Evolutionary conservation across 2,888 invertebrate species (phyloP), one percentile per base, ranked within the genome.

Genomic region (Papilio elwesi): DNA sequence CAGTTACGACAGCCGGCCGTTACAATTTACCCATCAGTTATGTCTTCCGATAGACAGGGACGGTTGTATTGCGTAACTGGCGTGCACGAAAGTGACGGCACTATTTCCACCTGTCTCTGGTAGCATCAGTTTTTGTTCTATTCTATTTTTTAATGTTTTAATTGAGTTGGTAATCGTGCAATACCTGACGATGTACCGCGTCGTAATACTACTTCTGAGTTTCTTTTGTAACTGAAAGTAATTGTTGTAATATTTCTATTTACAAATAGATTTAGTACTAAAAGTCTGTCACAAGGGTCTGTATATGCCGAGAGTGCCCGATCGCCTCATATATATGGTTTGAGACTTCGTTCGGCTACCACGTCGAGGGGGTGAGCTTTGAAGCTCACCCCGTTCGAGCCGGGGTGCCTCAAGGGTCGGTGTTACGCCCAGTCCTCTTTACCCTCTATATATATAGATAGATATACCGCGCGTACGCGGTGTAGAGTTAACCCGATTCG

Each of bases 1-100:
- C 91, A 90, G 91, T 92, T 93, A 91, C 90, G 84, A 88, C 89
- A 88, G 87, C 83, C 82, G 83, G 89, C 91, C 91, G 93, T 93
- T 92, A 92, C 89, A 91, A 82, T 90, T 89, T 89, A 87, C 83
- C 86, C 89, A 87, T 84, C 86, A 86, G 83, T 81, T 78, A 80
- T 76, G 84, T 87, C 87, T 89, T 90, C 90, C 89, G 90, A 82
- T 83, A 83, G 88, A 90, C 26, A 74, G 84, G 78, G 91, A 90
- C 72, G 73, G 79, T 64, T 9, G 12, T 77, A 89, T 77, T 64
- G 76, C 3, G 4, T 0, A 13, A 1, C 6, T 0, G 0, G 0
- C 10, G 12, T 1, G 83, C 6, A 13, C 66, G 83, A 90, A 70
- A 51, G 84, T 80, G 88, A 88, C 77, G 47, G 77, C 66, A 63